phyloP scores from a whole-genome alignment of 1,140 invertebrate genomes.

The Ips typographus region DNA sequence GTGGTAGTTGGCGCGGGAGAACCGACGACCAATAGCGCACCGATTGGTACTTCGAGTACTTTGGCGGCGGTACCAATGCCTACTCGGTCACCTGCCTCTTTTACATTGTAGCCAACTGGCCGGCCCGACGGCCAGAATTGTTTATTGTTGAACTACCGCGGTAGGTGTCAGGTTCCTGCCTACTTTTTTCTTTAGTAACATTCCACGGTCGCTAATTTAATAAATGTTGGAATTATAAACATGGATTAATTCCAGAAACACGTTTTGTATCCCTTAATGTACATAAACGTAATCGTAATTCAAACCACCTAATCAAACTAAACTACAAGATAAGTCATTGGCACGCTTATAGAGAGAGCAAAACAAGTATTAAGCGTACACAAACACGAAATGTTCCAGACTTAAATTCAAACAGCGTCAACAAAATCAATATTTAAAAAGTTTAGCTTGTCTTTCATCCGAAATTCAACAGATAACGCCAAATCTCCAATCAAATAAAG shows the following conservation, averaged over 20 bases:
- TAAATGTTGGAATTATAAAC: no score
- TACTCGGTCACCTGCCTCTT: slow-evolving; percentile 24
- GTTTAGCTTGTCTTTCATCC: no score
- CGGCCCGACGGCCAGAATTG: slow-evolving; percentile 10
- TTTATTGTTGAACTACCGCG: slow-evolving; percentile 19
- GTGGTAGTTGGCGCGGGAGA: slow-evolving; percentile 8
- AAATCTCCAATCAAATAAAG: no score
- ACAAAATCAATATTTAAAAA: no score
- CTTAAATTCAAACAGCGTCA: no score
- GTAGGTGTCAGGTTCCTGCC: slow-evolving; percentile 16
- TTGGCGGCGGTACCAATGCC: slow-evolving; percentile 27
- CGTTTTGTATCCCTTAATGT: no score
- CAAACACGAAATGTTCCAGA: no score
- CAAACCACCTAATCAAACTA: neutral
- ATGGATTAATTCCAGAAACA: no score
- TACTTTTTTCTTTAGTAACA: neutral
- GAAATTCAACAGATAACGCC: no score
- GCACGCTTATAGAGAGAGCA: neutral
- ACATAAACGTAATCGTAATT: no score
- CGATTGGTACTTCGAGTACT: slow-evolving; percentile 27
- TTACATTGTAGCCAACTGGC: slow-evolving; percentile 28
- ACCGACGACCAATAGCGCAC: slow-evolving; percentile 25
- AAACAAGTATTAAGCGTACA: neutral
- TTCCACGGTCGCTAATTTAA: no score
- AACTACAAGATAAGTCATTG: neutral